Conservation (phyloP, 2,888 invertebrate genomes). For the Eupsilia transversa region DNA sequence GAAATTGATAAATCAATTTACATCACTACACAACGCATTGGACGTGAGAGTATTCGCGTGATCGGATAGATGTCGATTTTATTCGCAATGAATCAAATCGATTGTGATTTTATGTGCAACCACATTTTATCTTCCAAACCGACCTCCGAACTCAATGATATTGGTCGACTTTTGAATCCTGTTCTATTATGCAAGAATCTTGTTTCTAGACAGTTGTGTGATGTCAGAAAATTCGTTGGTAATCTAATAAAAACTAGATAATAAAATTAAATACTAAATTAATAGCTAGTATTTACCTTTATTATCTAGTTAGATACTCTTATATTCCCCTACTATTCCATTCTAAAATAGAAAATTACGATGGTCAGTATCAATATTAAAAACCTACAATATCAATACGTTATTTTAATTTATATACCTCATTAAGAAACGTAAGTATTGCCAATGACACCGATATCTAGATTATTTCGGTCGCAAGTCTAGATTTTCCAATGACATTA, state of each 20-base stretch:
- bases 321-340: no score
- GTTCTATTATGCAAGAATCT: constrained; percentile 23
- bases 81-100: not conserved
- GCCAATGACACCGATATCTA: not conserved
- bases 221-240: not conserved
- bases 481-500: constrained; percentile 27
- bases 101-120: not conserved
- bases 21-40: constrained; percentile 6
- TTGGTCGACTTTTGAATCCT: constrained; percentile 11
- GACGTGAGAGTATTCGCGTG: constrained; percentile 2
- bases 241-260: not conserved
- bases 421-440: not conserved
- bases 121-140: not conserved
- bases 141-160: not conserved
- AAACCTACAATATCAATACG: no score
- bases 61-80: not conserved
- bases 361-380: not conserved
- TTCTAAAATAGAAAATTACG: not conserved
- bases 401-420: no score
- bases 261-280: not conserved
- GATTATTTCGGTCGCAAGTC: not conserved
- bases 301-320: no score
- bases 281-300: no score
- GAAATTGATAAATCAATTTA: constrained; percentile 35
- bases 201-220: not conserved